A percentile compares a stretch with the other conserved stretches of the same genome.
These are phyloP conservation scores for Augochlorella aurata DNA, from an alignment of 2,888 invertebrate genomes.

Conservation along the genomic window DNA sequence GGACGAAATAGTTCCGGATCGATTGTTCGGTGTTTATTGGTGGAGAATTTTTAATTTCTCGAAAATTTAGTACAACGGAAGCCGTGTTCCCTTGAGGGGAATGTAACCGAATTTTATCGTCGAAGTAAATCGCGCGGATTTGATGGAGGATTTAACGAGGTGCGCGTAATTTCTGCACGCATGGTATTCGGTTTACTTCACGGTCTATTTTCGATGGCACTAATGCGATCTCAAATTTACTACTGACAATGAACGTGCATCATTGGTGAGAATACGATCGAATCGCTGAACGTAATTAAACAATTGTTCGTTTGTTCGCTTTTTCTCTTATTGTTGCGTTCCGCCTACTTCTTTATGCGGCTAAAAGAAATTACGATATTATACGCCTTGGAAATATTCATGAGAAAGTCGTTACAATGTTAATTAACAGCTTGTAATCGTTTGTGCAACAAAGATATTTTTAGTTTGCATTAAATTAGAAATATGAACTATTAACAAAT, in stretches of 20 bases:
- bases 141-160: constrained; percentile 31
- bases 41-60: not conserved
- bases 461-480: too few species aligned
- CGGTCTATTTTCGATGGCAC: constrained; percentile 47
- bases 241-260: constrained; percentile 26
- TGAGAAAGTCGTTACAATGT: not conserved
- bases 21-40: not conserved
- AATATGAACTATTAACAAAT: too few species aligned
- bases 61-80: not conserved
- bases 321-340: not conserved
- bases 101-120: constrained; percentile 2
- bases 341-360: not conserved
- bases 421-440: not conserved
- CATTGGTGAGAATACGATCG: not conserved
- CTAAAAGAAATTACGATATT: not conserved
- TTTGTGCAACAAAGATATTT: too few species aligned
- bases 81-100: not conserved
- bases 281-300: not conserved
- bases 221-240: constrained; percentile 37
- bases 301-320: not conserved
- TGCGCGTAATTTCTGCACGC: constrained; percentile 37
- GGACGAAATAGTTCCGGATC: not conserved
- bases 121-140: constrained; percentile 12
- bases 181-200: constrained; percentile 54
- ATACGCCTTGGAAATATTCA: not conserved